These are phyloP conservation scores for Crossocerus cetratus DNA, from an alignment of 2,888 invertebrate species.

Conservation along the genomic window DNA sequence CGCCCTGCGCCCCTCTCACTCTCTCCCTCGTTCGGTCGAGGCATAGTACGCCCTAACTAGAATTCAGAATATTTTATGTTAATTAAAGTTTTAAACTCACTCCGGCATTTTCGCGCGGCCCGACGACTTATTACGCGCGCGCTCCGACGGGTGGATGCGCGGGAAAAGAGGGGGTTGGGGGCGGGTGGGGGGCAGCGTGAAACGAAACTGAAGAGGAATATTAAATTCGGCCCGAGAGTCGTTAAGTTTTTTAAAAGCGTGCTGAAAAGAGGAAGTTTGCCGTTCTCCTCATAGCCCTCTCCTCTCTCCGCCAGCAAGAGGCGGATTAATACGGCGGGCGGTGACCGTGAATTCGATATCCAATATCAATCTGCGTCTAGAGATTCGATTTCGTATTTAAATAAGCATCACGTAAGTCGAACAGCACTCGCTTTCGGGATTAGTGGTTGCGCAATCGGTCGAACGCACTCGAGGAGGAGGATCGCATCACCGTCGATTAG, in stretches of 20 bases:
- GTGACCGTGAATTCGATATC: background rate
- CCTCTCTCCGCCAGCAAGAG: too few relatives aligned
- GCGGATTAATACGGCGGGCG: background rate
- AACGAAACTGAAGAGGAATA: conserved; percentile 1
- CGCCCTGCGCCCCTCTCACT: background rate
- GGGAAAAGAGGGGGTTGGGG: too few relatives aligned
- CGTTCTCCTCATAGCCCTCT: too few relatives aligned
- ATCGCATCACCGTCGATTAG: too few relatives aligned
- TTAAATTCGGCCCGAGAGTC: background rate
- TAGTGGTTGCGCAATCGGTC: background rate
- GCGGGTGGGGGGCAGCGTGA: background rate
- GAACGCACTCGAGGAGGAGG: too few relatives aligned
- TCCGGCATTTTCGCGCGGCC: background rate
- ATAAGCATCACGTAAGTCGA: background rate
- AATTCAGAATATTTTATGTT: conserved; percentile 2
- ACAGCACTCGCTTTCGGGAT: background rate
- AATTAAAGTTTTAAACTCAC: conserved; percentile 5
- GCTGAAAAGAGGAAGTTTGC: background rate
- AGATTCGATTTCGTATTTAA: conserved; percentile 1
- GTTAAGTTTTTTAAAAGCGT: background rate
- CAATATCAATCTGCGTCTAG: background rate
- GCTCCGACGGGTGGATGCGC: background rate
- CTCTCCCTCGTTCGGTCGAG: too few relatives aligned
- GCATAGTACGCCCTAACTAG: background rate
- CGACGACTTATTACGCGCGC: background rate